Percentiles rank a stretch among this genome's conserved stretches.
Conservation (phyloP, 1,140 invertebrate species). For the Tyrophagus putrescentiae region DNA sequence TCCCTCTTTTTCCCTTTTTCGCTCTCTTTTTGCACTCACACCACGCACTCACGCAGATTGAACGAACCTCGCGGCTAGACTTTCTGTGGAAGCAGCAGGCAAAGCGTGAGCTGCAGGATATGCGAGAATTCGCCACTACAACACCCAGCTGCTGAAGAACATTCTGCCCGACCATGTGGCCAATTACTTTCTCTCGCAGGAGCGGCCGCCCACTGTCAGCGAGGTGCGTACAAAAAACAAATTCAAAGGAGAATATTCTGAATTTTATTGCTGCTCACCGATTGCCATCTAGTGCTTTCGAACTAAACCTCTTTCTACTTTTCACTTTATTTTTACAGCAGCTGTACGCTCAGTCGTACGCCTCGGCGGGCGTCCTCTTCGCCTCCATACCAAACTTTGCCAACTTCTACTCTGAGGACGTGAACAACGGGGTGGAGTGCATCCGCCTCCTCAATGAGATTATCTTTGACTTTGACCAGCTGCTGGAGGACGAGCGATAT, state of each 20-base stretch:
- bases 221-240: background rate
- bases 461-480: slow-evolving; percentile 59
- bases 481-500: slow-evolving; percentile 74
- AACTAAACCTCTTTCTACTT: background rate
- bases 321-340: slow-evolving; percentile 44
- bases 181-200: slow-evolving; percentile 67
- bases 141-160: slow-evolving; percentile 52
- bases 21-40: background rate
- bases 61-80: slow-evolving; percentile 71
- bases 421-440: slow-evolving; percentile 91
- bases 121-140: slow-evolving; percentile 73
- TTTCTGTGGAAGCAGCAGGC: slow-evolving; percentile 91
- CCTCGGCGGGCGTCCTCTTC: slow-evolving; percentile 89
- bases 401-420: slow-evolving; percentile 94
- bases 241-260: background rate
- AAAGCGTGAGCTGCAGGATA: slow-evolving; percentile 72
- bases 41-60: slow-evolving; percentile 31
- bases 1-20: background rate
- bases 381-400: slow-evolving; percentile 96
- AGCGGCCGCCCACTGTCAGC: slow-evolving; percentile 47
- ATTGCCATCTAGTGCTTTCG: background rate
- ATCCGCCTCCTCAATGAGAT: slow-evolving; percentile 95
- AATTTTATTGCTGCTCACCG: background rate
- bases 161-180: slow-evolving; percentile 86
- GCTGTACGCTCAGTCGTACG: slow-evolving; percentile 79